A percentile compares a stretch with the other conserved stretches of the same genome.
Evolutionary conservation across 2,888 invertebrate species (phyloP).

Genomic region (Zygothrica quintamaculata): DNA sequence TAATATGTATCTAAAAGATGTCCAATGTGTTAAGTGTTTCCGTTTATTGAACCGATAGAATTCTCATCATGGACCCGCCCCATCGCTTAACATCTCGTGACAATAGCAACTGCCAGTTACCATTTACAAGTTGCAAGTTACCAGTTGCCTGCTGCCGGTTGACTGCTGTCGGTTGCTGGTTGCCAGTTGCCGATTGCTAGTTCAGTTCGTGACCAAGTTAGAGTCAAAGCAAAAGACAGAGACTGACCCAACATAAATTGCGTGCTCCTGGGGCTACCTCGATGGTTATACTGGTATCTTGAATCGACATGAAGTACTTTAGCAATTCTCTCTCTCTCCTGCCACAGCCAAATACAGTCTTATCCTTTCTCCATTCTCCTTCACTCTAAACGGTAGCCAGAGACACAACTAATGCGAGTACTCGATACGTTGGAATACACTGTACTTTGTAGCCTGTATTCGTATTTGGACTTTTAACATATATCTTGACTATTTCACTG

Average conservation of each 20-base stretch:
- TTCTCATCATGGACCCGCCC: constrained; percentile 21
- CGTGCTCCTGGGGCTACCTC: constrained; percentile 22
- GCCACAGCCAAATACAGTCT: too few species aligned
- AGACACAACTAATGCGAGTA: constrained; percentile 31
- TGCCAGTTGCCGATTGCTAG: too few species aligned
- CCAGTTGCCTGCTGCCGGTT: too few species aligned
- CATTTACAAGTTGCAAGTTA: too few species aligned
- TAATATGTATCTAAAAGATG: constrained; percentile 16
- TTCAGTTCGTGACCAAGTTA: constrained; percentile 39
- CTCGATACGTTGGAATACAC: constrained; percentile 1
- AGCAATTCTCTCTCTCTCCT: background rate
- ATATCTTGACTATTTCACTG: constrained; percentile 65
- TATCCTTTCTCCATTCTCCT: too few species aligned
- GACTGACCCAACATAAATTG: constrained; percentile 31
- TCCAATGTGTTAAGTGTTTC: constrained; percentile 29
- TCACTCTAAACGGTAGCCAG: constrained; percentile 46
- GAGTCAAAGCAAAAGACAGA: background rate
- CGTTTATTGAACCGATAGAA: constrained; percentile 15
- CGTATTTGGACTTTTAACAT: constrained; percentile 11
- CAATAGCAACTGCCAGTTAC: constrained; percentile 7
- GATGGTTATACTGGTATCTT: background rate
- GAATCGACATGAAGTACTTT: constrained; percentile 29
- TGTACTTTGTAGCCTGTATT: background rate
- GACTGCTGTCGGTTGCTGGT: too few species aligned
- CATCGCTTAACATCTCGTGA: constrained; percentile 23